A percentile compares a stretch with the other conserved stretches of the same genome.
Evolutionary conservation across 2,888 invertebrate species (phyloP).

Genomic region (Bhutanitis thaidina): DNA sequence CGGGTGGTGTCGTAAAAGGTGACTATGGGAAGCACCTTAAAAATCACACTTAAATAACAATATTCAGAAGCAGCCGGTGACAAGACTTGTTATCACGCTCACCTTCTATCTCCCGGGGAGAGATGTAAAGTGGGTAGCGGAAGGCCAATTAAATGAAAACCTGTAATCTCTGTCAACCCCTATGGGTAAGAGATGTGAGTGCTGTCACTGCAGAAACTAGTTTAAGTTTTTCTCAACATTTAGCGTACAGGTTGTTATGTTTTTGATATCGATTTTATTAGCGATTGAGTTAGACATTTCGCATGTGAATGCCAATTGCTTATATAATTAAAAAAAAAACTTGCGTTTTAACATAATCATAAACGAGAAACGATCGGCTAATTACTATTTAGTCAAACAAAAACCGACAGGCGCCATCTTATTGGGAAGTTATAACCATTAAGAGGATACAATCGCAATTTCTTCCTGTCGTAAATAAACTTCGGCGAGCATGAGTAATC

Average conservation of each 20-base stretch:
- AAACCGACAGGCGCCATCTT: slow-evolving; percentile 38
- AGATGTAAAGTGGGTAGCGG: too few relatives aligned
- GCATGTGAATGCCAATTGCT: slow-evolving; percentile 6
- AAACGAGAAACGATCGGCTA: slow-evolving; percentile 22
- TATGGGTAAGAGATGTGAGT: too few relatives aligned
- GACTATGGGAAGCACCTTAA: too few relatives aligned
- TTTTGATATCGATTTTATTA: slow-evolving; percentile 2
- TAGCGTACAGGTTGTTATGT: background rate
- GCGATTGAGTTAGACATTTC: slow-evolving; percentile 11
- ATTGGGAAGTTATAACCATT: slow-evolving; percentile 73
- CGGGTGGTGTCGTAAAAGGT: too few relatives aligned
- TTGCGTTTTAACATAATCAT: slow-evolving; percentile 15
- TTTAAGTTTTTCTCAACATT: too few relatives aligned
- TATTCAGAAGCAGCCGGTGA: too few relatives aligned
- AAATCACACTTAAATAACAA: too few relatives aligned
- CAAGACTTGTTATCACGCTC: too few relatives aligned
- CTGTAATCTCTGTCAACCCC: too few relatives aligned
- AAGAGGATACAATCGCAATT: slow-evolving; percentile 74
- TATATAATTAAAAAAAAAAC: slow-evolving; percentile 15
- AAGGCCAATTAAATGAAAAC: too few relatives aligned
- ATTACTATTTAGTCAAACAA: slow-evolving; percentile 28
- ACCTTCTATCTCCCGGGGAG: too few relatives aligned
- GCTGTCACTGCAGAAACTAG: too few relatives aligned
- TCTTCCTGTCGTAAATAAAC: slow-evolving; percentile 77
- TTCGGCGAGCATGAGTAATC: slow-evolving; percentile 71